These are phyloP conservation scores for Myotis findleyi DNA, from an alignment of 2,797 vertebrate species.

Conservation along the genomic window DNA sequence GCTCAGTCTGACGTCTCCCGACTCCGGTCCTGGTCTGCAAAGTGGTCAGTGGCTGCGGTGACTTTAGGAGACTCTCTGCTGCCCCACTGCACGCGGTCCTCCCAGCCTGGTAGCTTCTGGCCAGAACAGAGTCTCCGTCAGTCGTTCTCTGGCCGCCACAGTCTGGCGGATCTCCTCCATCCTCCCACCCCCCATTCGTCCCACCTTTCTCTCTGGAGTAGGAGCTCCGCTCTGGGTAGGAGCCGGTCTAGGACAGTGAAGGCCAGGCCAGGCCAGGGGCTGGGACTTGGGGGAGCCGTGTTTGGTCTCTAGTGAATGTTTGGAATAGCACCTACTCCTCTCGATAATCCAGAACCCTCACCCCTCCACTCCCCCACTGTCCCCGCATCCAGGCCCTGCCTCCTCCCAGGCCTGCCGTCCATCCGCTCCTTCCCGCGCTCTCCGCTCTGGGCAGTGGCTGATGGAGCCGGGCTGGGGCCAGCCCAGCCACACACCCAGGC, in stretches of 20 bases:
- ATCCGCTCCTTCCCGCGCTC: not conserved
- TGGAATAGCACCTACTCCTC: not conserved
- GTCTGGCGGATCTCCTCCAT: not conserved
- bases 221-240: not conserved
- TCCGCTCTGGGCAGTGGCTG: not conserved
- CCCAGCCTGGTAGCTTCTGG: not conserved
- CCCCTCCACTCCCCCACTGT: accelerated
- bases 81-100: too few relatives aligned
- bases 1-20: not conserved
- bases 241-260: not conserved
- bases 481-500: constrained; percentile 3
- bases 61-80: not conserved
- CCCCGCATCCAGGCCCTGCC: not conserved
- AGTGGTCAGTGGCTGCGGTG: not conserved
- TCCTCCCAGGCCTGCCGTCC: not conserved
- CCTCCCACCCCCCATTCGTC: not conserved
- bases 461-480: too few relatives aligned
- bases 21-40: not conserved
- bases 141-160: not conserved
- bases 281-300: not conserved
- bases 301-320: not conserved
- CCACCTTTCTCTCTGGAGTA: not conserved
- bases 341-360: not conserved
- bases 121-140: not conserved
- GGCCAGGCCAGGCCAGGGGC: not conserved